Evolutionary conservation across 2,113 vertebrate species (phyloP).

Genomic region (Arenaria interpres): DNA sequence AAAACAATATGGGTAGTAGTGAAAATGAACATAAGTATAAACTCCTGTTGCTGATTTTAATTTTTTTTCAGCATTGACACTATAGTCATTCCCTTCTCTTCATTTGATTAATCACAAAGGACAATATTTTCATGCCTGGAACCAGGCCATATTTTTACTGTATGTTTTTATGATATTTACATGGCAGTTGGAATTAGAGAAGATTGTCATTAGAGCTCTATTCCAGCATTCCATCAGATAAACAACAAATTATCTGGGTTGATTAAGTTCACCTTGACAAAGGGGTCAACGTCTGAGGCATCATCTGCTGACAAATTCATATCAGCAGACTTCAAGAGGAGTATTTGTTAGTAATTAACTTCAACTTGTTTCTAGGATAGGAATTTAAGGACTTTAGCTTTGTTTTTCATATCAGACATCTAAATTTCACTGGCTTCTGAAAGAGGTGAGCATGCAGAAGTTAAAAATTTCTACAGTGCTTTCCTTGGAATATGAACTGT

Average conservation of each 20-base stretch:
- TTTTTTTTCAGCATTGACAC: neutral
- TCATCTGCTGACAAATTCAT: slow-evolving; percentile 15
- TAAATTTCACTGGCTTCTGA: neutral
- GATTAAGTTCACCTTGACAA: slow-evolving; percentile 57
- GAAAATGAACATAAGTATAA: neutral
- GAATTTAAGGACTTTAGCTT: neutral
- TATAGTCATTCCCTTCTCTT: neutral
- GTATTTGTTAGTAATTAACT: slow-evolving; percentile 33
- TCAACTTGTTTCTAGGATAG: neutral
- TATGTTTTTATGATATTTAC: slow-evolving; percentile 45
- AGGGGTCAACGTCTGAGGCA: slow-evolving; percentile 22
- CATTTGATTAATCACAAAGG: slow-evolving; percentile 19
- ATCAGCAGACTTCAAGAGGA: neutral
- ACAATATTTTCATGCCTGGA: slow-evolving; percentile 41
- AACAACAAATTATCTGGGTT: slow-evolving; percentile 41
- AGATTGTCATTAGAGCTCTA: slow-evolving; percentile 12
- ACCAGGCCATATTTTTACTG: neutral
- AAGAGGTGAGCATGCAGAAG: neutral
- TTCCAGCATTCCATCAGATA: slow-evolving; percentile 34
- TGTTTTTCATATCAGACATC: neutral
- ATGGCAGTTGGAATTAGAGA: slow-evolving; percentile 5
- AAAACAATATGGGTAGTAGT: neutral
- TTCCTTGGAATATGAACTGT: neutral
- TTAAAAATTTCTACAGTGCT: neutral
- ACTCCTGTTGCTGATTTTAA: neutral